Base-by-base conservation (phyloP, 2,113 vertebrate species). In the Oryzias curvinotus region DNA sequence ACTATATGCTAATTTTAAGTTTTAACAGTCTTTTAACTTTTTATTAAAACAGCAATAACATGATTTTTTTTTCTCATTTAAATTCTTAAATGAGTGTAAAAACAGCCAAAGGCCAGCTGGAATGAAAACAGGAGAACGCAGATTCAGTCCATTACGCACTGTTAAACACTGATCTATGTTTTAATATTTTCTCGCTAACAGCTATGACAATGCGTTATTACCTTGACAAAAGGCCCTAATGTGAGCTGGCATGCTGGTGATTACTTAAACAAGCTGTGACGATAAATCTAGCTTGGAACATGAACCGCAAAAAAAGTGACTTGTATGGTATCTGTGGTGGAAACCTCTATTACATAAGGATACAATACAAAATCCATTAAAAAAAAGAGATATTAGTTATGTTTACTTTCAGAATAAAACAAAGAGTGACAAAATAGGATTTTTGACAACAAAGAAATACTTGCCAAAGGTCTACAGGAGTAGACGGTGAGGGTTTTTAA, bases 121-220 rank as follows among this genome's bases (percentile, higher is more conserved):
- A 91, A 90, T 88, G 88, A 80, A 87, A 88, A 65, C 70, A 47
- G 77, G 63, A 83, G 86, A 85, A 90, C 85, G 89, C 84, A 85
- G 80, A 91, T 89, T 75, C 78, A 83, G 84, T 87, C 81, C 76
- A 89, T 87, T 90, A 87, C 88, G 84, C 87, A 88, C 87, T 85
- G 85, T 91, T 90, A 89, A 90, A 90, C 73, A 69, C 79, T 92
- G 91, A 92, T 91, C 84, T 87, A 91, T 92, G 86, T 85, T 88
- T 91, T 91, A 90, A 92, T 91, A 91, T 91, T 90, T 88, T 82
- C 87, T 71, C 80, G 80, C 87, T 83, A 89, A 88, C 78, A 90
- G 80, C 83, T 78, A 66, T 83, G 84, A 83, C 83, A 80, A 86
- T 87, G 82, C 80, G 86, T 87, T 91, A 86, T 90, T 90, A 86